These are phyloP conservation scores for Drosophila novamexicana DNA, from an alignment of 1,140 invertebrate species.

Conservation along the genomic window DNA sequence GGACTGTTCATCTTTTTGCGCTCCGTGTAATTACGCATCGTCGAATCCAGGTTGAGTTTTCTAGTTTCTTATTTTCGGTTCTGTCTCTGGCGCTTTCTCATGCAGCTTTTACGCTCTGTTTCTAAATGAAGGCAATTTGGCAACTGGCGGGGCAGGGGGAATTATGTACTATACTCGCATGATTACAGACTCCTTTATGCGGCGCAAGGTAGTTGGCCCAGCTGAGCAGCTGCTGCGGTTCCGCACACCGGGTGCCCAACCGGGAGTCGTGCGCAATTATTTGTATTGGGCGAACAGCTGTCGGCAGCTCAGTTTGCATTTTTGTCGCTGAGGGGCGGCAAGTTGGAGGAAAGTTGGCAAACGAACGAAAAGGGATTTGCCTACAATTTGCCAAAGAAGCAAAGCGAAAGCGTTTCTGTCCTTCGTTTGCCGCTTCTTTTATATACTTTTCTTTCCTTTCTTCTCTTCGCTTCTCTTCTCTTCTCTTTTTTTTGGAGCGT, in stretches of 20 bases:
- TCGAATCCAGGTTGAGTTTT: conserved; percentile 10
- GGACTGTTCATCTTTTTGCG: background rate
- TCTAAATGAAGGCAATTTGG: conserved; percentile 61
- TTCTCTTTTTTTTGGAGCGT: conserved; percentile 66
- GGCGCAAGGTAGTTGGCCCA: conserved; percentile 33
- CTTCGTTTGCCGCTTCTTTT: conserved; percentile 27
- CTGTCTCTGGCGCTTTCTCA: background rate
- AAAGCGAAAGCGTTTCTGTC: conserved; percentile 68
- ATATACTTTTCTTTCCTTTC: conserved; percentile 8
- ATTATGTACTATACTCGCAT: conserved; percentile 34
- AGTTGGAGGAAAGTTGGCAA: conserved; percentile 58
- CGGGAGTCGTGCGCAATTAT: conserved; percentile 72
- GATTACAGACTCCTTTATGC: conserved; percentile 54
- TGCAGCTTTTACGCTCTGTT: conserved; percentile 7
- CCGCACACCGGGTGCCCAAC: conserved; percentile 29
- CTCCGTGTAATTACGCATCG: conserved; percentile 15
- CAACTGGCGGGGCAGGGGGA: conserved; percentile 15
- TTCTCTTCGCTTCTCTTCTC: conserved; percentile 14
- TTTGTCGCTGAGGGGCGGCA: conserved; percentile 16
- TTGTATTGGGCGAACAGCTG: conserved; percentile 64
- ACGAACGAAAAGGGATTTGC: conserved; percentile 66
- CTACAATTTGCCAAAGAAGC: conserved; percentile 78
- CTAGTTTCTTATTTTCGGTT: background rate
- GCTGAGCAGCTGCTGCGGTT: conserved; percentile 18
- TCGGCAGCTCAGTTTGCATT: conserved; percentile 33